phyloP scores from a whole-genome alignment of 2,797 vertebrate genomes.

The Muscicapa striata region DNA sequence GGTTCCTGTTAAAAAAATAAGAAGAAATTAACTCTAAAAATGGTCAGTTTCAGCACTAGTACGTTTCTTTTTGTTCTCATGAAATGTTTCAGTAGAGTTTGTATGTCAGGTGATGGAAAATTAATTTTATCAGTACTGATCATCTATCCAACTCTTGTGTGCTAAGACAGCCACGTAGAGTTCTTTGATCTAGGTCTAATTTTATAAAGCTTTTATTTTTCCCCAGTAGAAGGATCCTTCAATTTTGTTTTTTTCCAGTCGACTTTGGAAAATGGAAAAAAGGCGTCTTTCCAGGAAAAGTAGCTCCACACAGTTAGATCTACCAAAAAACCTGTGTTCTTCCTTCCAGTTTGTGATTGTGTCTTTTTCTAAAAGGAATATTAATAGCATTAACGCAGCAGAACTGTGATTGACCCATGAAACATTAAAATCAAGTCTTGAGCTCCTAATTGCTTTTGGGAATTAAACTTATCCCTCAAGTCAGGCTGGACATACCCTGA shows the following conservation, averaged over 20 bases:
- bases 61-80: neutral
- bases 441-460: neutral
- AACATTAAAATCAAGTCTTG: neutral
- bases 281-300: neutral
- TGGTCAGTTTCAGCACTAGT: neutral
- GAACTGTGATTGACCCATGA: neutral
- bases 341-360: neutral
- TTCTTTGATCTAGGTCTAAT: neutral
- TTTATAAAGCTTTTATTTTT: neutral
- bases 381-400: neutral
- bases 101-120: neutral
- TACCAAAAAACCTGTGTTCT: neutral
- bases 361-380: neutral
- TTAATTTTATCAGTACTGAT: neutral
- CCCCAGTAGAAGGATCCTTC: neutral
- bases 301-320: neutral
- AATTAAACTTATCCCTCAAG: neutral
- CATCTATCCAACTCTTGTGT: neutral
- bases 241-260: neutral
- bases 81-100: neutral
- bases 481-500: neutral
- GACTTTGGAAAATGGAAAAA: neutral
- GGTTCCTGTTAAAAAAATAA: constrained; percentile 72
- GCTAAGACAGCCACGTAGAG: fast-evolving
- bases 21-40: constrained; percentile 39